Conservation (phyloP, 2,888 invertebrate species). For the Diarsia rubi region DNA sequence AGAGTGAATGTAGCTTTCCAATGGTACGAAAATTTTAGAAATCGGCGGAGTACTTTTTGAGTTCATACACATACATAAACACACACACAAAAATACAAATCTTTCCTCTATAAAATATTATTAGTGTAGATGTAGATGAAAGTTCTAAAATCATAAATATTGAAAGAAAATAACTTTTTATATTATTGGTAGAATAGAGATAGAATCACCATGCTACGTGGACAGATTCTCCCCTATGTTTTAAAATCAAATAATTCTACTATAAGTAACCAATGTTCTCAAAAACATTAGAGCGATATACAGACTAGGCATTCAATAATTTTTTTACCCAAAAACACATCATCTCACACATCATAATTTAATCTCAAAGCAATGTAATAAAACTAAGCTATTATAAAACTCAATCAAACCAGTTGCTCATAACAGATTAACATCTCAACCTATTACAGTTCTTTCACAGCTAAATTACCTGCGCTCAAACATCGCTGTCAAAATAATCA, state of each 20-base stretch:
- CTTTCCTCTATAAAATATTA: no score
- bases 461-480: background rate
- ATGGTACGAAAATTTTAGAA: no score
- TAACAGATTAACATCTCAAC: conserved; percentile 40
- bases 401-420: conserved; percentile 25
- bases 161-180: no score
- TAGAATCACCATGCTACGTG: no score
- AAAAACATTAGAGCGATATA: background rate
- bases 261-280: background rate
- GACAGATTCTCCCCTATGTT: no score
- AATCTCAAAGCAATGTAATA: conserved; percentile 13
- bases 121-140: no score
- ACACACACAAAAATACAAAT: no score
- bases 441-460: background rate
- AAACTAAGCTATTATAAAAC: conserved; percentile 34
- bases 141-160: no score
- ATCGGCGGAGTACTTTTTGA: no score
- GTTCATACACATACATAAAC: no score
- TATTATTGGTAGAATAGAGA: no score
- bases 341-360: conserved; percentile 14
- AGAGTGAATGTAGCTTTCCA: no score
- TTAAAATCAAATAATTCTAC: background rate
- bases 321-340: background rate
- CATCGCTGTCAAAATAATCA: background rate
- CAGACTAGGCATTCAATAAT: background rate